Evolutionary conservation across 2,888 invertebrate species (phyloP), one percentile per base, ranked within the genome.

Genomic region (Meta bourneti): DNA sequence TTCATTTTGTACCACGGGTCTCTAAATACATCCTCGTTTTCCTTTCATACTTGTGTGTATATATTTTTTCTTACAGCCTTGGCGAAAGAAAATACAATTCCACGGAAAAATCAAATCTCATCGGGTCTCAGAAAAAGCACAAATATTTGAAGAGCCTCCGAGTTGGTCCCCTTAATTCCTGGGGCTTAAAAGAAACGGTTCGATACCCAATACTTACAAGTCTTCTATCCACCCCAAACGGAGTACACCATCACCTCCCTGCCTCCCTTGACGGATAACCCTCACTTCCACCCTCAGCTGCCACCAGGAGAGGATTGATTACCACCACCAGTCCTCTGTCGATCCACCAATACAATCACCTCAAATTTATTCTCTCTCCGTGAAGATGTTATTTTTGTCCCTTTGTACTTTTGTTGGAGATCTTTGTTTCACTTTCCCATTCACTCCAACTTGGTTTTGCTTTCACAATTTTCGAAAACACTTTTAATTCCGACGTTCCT

Each of bases 161-260:
- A 51, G 51, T 34, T n/a, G 51, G 19, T 19, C 75, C 78, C 85
- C 85, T 69, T 86, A 86, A 77, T 86, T 86, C 85, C 61, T 49
- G 51, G 49, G 75, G 77, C 85, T 86, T 70, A 11, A 86, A 86
- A 86, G 85, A 70, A 81, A 74, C 61, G 51, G 48, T 74, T 72
- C 82, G 74, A 69, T 89, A 89, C 81, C 74, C 77, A 89, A 89
- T 89, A 89, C 89, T 89, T 89, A 89, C 82, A 82, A 34, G 74
- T 75, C 81, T 82, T 81, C 61, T 61, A 61, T 16, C 54, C 51
- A 69, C 70, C 74, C 48, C 61, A 61, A 85, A 70, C 52, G 61
- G 49, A 78, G 51, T 70, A 13, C 70, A 77, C n/a, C 49, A 16
- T 69, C 61, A 52, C 74, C 72, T 54, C 20, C 70, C 52, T 61